Percentiles rank a stretch among this genome's conserved stretches.
These are phyloP conservation scores for Tringa solitaria DNA, from an alignment of 2,113 vertebrate genomes.

Conservation along the genomic window DNA sequence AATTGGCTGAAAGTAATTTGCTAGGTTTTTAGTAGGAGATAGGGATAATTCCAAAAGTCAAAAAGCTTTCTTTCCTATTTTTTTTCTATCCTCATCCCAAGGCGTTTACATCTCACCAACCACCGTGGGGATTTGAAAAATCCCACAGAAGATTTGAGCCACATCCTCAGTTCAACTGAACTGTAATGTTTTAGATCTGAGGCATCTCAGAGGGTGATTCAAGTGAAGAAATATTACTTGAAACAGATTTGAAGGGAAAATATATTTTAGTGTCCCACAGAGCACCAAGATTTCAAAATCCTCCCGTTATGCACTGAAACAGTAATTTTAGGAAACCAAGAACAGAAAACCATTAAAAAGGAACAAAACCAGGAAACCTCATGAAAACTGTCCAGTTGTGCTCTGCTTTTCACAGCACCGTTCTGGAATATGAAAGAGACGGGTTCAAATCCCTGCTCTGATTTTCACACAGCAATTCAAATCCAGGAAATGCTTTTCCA, in stretches of 20 bases:
- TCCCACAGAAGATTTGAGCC: not conserved
- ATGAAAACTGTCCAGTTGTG: not conserved
- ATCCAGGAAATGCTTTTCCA: not conserved
- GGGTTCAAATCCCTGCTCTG: not conserved
- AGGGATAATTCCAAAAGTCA: not conserved
- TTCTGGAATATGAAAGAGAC: not conserved
- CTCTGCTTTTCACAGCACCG: not conserved
- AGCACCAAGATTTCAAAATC: not conserved
- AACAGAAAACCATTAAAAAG: not conserved
- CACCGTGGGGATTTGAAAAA: not conserved
- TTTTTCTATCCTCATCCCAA: not conserved
- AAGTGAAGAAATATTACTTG: not conserved
- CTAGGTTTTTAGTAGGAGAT: not conserved
- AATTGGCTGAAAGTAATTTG: not conserved
- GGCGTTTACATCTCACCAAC: not conserved
- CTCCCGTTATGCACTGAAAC: not conserved
- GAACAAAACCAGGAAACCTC: not conserved
- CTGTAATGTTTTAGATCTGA: not conserved
- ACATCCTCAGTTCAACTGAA: not conserved
- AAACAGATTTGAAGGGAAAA: conserved; percentile 1
- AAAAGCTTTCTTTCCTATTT: not conserved
- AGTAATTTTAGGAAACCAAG: not conserved
- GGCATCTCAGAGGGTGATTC: not conserved
- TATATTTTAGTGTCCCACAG: not conserved
- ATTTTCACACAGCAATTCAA: not conserved